phyloP scores from a whole-genome alignment of 2,888 invertebrate genomes.

The Epistrophe grossulariae region DNA sequence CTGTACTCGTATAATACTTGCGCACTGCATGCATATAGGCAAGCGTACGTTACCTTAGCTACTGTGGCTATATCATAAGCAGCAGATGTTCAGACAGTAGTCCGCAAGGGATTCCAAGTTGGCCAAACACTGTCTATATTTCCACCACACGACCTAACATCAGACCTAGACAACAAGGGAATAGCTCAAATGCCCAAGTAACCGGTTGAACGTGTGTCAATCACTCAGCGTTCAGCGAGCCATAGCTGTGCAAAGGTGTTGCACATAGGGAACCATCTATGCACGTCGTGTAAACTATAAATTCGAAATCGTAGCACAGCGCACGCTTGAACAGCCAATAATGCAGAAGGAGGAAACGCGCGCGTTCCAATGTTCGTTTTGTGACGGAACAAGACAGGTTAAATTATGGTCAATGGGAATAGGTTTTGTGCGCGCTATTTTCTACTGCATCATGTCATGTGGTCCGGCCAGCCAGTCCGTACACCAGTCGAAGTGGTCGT shows the following conservation, averaged over 20 bases:
- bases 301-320: constrained; percentile 69
- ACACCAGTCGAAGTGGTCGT: constrained; percentile 38
- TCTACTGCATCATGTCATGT: constrained; percentile 73
- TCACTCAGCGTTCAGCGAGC: constrained; percentile 54
- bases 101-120: constrained; percentile 40
- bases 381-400: constrained; percentile 72
- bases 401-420: constrained; percentile 72
- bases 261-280: constrained; percentile 60
- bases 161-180: constrained; percentile 59
- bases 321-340: constrained; percentile 24
- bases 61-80: constrained; percentile 40
- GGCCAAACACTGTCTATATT: constrained; percentile 41
- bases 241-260: constrained; percentile 62
- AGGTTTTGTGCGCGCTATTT: constrained; percentile 66
- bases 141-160: constrained; percentile 24
- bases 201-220: constrained; percentile 74
- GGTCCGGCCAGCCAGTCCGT: constrained; percentile 11
- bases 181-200: constrained; percentile 56
- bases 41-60: constrained; percentile 28
- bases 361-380: constrained; percentile 51
- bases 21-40: neutral
- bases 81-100: constrained; percentile 68
- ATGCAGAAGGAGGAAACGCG: constrained; percentile 69
- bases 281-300: constrained; percentile 65
- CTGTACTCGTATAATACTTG: neutral